Base-by-base conservation (phyloP, 2,797 vertebrate genomes). In the Chromobotia macracanthus region DNA sequence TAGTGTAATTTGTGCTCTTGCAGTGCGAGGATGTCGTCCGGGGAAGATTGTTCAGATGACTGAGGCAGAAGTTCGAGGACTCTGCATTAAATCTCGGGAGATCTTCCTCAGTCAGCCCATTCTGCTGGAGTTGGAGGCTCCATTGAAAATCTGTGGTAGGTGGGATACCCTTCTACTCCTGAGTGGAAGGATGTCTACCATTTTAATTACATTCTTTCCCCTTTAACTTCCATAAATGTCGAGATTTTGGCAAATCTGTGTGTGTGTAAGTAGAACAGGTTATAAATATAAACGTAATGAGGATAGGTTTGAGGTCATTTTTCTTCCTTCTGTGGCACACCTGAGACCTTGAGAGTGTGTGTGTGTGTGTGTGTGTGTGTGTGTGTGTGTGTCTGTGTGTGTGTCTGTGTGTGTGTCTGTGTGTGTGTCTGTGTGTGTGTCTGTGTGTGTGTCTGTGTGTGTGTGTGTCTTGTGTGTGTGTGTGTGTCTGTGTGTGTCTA, bases 91-190 rank as follows among this genome's bases (percentile, higher is more conserved):
- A 86, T 98, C 97, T 88, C 94, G 97, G 77, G 97, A 98, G 92
- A 99, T 99, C 91, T 98, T 99, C 90, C 96, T 99, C 90, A 98
- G 97, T 88, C 97, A 98, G 90, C 97, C 97, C 89, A 99, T 98
- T 92, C 95, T 99, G 77, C 89, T 98, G 92, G 97, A 99, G 88
- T 93, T 98, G 79, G 97, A 99, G 87, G 97, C 97, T 0, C 97
- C 97, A 0, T 91, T 99, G 83, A 99, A 99, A 94, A 99, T 99
- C 79, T 98, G 97, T 92, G 97, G 97, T 97, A 93, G 75, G 95
- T 79, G 70, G 48, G 66, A 70, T 63, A 48, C 28, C 50, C 46
- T 90, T n/a, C 41, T 58, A 2, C 35, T 19, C 23, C 28, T 68
- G 64, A 56, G 50, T 5, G 21, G 53, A 41, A 46, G 9, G 7